A percentile compares a stretch with the other conserved stretches of the same genome.
Conservation (phyloP, 1,140 invertebrate genomes). For the Harpegnathos saltator region DNA sequence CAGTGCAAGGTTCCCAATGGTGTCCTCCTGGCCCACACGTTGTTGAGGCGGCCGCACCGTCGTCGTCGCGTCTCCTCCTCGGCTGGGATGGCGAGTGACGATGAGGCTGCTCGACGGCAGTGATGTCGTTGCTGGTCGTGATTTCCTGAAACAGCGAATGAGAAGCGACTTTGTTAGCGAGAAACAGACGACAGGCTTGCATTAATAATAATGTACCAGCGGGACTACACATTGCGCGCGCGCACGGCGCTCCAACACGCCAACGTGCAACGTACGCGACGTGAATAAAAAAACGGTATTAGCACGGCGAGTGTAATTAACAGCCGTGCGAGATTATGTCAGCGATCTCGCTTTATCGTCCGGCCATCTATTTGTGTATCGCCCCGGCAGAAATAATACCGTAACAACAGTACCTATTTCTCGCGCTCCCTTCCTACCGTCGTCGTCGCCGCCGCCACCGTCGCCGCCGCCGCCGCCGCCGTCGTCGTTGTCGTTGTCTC, state of each 20-base stretch:
- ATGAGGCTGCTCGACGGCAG: slow-evolving; percentile 73
- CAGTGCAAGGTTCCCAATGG: slow-evolving; percentile 70
- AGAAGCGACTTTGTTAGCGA: slow-evolving; percentile 16
- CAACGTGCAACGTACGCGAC: neutral
- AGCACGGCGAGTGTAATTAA: slow-evolving; percentile 11
- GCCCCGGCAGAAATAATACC: too few relatives aligned
- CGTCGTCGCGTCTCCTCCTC: slow-evolving; percentile 18
- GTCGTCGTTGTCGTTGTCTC: too few relatives aligned
- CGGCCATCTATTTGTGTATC: slow-evolving; percentile 6
- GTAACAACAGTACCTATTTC: neutral
- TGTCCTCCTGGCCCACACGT: slow-evolving; percentile 32
- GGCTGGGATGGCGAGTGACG: slow-evolving; percentile 32
- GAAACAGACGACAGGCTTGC: neutral
- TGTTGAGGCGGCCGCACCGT: slow-evolving; percentile 46
- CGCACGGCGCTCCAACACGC: too few relatives aligned
- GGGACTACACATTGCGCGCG: neutral
- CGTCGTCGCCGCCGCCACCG: too few relatives aligned
- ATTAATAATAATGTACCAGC: neutral
- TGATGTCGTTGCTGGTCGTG: slow-evolving; percentile 78
- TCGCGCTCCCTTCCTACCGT: slow-evolving; percentile 6
- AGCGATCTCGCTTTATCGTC: slow-evolving; percentile 1
- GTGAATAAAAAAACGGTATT: slow-evolving; percentile 3
- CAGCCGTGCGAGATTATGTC: slow-evolving; percentile 11
- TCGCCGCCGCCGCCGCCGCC: too few relatives aligned
- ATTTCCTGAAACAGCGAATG: slow-evolving; percentile 77